Conservation (phyloP, 2,797 vertebrate species). For the Hemitrygon akajei region DNA sequence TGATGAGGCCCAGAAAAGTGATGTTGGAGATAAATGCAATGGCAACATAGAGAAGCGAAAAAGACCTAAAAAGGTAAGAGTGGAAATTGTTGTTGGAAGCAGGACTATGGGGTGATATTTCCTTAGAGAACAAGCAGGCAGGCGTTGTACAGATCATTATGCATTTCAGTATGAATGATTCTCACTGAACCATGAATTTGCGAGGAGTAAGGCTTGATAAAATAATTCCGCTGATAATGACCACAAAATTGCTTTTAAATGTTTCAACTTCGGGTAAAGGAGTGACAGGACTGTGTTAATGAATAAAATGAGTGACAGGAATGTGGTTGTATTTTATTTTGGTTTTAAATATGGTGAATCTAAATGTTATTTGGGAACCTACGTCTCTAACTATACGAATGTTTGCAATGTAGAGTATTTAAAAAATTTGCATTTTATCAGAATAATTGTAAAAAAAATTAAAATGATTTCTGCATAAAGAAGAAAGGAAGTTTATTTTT, state of each 20-base stretch:
- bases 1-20: slow-evolving; percentile 78
- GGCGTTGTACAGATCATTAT: neutral
- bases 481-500: neutral
- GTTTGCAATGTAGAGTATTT: neutral
- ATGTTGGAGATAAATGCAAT: slow-evolving; percentile 75
- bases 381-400: neutral
- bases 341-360: neutral
- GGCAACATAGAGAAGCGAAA: slow-evolving; percentile 72
- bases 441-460: neutral
- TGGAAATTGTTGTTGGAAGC: slow-evolving; percentile 2
- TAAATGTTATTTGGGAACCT: neutral
- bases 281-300: neutral
- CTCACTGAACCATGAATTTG: neutral
- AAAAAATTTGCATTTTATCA: neutral
- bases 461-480: neutral
- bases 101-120: neutral
- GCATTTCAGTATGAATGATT: slow-evolving; percentile 3
- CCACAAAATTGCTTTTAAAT: slow-evolving; percentile 11
- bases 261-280: neutral
- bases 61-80: slow-evolving; percentile 80
- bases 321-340: neutral
- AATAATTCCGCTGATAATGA: slow-evolving; percentile 14
- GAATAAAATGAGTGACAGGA: too few species aligned
- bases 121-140: slow-evolving; percentile 17
- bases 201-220: slow-evolving; percentile 5